Evolutionary conservation across 2,888 invertebrate genomes (phyloP).

Genomic region (Drosophila prolongata): DNA sequence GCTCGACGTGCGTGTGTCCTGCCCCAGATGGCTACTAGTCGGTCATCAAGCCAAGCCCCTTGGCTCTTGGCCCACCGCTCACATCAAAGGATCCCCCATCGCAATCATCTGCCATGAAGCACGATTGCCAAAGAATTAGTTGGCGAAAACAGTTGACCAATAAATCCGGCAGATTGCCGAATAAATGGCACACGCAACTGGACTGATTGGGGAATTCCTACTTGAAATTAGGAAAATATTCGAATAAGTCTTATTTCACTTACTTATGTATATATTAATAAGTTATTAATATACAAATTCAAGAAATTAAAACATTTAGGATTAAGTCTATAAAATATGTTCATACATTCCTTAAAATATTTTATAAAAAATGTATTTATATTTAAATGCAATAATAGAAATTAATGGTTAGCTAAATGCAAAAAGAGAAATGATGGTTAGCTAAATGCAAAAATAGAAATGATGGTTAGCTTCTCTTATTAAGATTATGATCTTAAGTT

Average conservation of each 20-base stretch:
- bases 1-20: constrained; percentile 56
- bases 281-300: too few relatives aligned
- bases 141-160: constrained; percentile 7
- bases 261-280: too few relatives aligned
- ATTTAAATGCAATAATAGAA: too few relatives aligned
- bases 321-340: too few relatives aligned
- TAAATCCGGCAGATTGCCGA: constrained; percentile 12
- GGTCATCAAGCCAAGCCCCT: constrained; percentile 18
- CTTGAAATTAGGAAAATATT: background rate
- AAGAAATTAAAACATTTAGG: too few relatives aligned
- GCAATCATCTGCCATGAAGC: constrained; percentile 31
- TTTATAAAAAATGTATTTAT: too few relatives aligned
- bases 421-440: too few relatives aligned
- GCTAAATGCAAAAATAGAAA: too few relatives aligned
- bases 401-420: too few relatives aligned
- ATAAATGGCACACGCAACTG: constrained; percentile 24
- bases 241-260: too few relatives aligned
- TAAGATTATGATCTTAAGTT: background rate
- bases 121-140: constrained; percentile 27
- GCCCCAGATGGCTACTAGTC: constrained; percentile 56
- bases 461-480: background rate
- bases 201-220: constrained; percentile 10
- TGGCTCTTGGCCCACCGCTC: constrained; percentile 9
- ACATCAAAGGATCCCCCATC: constrained; percentile 35
- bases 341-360: too few relatives aligned